Evolutionary conservation across 2,113 vertebrate genomes (phyloP).

Genomic region (Etheostoma spectabile): DNA sequence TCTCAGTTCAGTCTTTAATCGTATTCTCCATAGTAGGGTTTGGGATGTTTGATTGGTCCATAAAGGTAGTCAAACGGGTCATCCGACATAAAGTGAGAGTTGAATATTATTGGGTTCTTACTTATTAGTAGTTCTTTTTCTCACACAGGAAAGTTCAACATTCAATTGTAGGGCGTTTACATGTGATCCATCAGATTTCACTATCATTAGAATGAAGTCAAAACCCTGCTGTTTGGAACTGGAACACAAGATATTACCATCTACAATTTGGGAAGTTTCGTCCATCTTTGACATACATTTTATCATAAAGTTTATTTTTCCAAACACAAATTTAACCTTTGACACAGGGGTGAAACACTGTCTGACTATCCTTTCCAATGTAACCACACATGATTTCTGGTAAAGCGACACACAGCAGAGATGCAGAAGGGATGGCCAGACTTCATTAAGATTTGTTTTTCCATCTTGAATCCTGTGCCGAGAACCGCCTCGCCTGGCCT

Average conservation of each 20-base stretch:
- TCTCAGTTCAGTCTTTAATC: not conserved
- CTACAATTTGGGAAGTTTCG: not conserved
- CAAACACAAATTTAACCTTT: constrained; percentile 9
- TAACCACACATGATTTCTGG: constrained; percentile 15
- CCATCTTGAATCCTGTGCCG: constrained; percentile 54
- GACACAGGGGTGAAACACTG: not conserved
- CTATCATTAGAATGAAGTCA: not conserved
- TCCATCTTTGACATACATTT: not conserved
- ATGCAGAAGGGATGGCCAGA: constrained; percentile 51
- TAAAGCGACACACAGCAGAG: constrained; percentile 40
- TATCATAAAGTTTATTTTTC: not conserved
- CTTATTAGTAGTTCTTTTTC: no score
- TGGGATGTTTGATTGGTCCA: not conserved
- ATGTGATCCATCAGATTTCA: not conserved
- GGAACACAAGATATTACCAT: not conserved
- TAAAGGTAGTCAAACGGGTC: not conserved
- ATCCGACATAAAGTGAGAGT: not conserved
- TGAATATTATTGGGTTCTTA: not conserved
- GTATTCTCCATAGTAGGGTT: not conserved
- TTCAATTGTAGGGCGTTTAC: no score
- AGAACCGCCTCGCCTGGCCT: constrained; percentile 50
- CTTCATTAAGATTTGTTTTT: constrained; percentile 77
- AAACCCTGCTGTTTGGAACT: not conserved
- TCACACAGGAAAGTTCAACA: no score
- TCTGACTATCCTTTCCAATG: not conserved